Evolutionary conservation across 37 sponge, comb jelly and placozoan genomes (phyloP).

Genomic region (Aplysina aerophoba): DNA sequence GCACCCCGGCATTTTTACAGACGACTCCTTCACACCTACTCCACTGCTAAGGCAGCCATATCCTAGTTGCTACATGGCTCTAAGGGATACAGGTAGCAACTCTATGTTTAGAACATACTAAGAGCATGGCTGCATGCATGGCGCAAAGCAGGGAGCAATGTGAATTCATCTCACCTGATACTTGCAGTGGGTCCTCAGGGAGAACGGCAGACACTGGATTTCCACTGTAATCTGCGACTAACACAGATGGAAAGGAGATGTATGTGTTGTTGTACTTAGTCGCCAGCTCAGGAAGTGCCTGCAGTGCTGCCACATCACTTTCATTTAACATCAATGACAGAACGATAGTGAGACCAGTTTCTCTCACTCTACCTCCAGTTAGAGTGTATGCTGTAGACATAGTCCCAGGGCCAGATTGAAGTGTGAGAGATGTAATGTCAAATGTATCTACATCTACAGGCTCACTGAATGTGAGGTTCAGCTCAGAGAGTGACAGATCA

Average conservation of each 20-base stretch:
- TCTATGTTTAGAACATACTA: too few relatives aligned
- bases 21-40: too few relatives aligned
- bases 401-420: slow-evolving; percentile 64
- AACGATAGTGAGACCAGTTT: slow-evolving; percentile 34
- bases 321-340: slow-evolving; percentile 42
- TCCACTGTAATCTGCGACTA: slow-evolving; percentile 69
- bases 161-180: too few relatives aligned
- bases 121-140: too few relatives aligned
- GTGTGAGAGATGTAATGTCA: slow-evolving; percentile 52
- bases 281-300: slow-evolving; percentile 54
- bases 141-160: too few relatives aligned
- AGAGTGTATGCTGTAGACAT: slow-evolving; percentile 53
- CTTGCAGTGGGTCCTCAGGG: slow-evolving; percentile 34
- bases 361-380: slow-evolving; percentile 50
- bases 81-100: too few relatives aligned
- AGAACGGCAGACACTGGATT: slow-evolving; percentile 34
- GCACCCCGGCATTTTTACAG: too few relatives aligned
- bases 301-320: slow-evolving; percentile 61
- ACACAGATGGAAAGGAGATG: slow-evolving; percentile 58
- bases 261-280: slow-evolving; percentile 66
- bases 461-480: slow-evolving; percentile 74
- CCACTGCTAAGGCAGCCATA: too few relatives aligned
- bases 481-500: slow-evolving; percentile 51
- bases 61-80: too few relatives aligned
- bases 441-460: slow-evolving; percentile 66